phyloP scores from a whole-genome alignment of 2,797 vertebrate genomes.

The Lithobates pipiens region DNA sequence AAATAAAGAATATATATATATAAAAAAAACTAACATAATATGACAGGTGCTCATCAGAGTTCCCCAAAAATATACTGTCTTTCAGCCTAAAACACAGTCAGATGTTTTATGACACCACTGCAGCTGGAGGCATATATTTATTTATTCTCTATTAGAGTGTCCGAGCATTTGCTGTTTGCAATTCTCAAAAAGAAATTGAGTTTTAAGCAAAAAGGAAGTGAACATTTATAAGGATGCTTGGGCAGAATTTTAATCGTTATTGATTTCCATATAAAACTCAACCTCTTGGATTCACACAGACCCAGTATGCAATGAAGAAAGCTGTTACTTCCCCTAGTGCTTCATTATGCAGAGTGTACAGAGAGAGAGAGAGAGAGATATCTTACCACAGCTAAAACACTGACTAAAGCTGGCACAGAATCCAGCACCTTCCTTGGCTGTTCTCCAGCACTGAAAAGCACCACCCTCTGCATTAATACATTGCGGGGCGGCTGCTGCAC shows the following conservation, averaged over 20 bases:
- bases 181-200: constrained; percentile 12
- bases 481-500: too few species aligned
- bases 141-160: constrained; percentile 2
- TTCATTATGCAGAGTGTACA: not conserved
- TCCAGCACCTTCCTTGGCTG: too few species aligned
- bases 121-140: not conserved
- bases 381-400: too few species aligned
- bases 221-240: constrained; percentile 8
- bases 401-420: too few species aligned
- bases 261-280: constrained; percentile 10
- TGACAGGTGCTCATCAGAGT: too few species aligned
- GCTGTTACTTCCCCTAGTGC: not conserved
- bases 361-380: too few species aligned
- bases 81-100: not conserved
- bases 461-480: too few species aligned
- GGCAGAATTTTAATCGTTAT: constrained; percentile 12
- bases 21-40: too few species aligned
- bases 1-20: too few species aligned
- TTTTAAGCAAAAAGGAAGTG: constrained; percentile 15
- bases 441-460: too few species aligned
- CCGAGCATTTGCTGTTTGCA: constrained; percentile 3
- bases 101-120: not conserved
- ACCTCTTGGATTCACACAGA: not conserved
- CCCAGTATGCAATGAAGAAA: not conserved
- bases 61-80: too few species aligned